phyloP scores from a whole-genome alignment of 1,140 invertebrate species.

The Cotesia glomerata region DNA sequence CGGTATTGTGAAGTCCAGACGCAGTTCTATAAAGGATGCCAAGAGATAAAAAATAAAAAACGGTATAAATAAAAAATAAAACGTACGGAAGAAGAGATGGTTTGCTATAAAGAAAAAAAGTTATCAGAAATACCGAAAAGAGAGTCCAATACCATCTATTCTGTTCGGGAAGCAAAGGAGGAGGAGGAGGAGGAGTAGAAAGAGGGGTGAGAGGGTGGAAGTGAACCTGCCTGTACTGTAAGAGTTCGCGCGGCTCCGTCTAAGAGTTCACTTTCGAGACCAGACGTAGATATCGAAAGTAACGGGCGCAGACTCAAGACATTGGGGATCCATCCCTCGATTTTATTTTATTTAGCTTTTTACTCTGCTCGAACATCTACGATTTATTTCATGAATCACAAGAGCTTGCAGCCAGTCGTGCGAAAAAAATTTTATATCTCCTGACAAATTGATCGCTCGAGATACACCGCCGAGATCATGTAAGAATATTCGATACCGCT shows the following conservation, averaged over 20 bases:
- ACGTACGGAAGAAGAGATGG: no score
- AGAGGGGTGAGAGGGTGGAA: conserved; percentile 23
- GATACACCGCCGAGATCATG: background rate
- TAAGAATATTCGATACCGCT: background rate
- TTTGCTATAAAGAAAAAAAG: background rate
- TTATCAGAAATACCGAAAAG: conserved; percentile 53
- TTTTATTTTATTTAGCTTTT: background rate
- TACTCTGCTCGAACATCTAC: background rate
- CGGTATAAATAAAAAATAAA: background rate
- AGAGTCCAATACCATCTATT: conserved; percentile 44
- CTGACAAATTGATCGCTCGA: conserved; percentile 5
- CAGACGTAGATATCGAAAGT: conserved; percentile 7
- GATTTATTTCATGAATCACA: conserved; percentile 14
- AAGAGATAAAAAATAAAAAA: background rate
- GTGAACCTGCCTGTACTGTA: background rate
- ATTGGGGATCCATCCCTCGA: background rate
- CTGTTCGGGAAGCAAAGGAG: conserved; percentile 14
- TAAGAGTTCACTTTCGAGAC: conserved; percentile 13
- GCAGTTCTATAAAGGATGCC: conserved; percentile 6
- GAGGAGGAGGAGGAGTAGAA: conserved; percentile 28
- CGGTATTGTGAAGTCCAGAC: conserved; percentile 47
- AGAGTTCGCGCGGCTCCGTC: background rate
- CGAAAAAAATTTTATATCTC: conserved; percentile 7
- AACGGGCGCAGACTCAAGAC: background rate
- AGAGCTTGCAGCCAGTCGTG: conserved; percentile 1